Base-by-base conservation (phyloP, 1,140 invertebrate genomes). In the Heterodera carotae region DNA sequence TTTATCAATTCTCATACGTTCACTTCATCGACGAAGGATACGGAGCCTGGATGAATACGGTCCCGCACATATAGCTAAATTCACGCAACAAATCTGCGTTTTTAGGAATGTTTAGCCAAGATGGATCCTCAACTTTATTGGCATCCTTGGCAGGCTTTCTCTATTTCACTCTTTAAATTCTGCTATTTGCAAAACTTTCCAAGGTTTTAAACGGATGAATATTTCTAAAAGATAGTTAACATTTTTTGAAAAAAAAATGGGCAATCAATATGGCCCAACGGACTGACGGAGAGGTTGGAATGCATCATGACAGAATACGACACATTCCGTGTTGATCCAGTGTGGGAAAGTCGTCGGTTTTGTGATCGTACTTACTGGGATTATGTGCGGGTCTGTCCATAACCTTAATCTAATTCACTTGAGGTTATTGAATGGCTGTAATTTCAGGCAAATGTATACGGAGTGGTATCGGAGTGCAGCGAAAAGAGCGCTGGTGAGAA, bases 121-220 rank as follows among this genome's bases (percentile, higher is more conserved):
- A 79, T 79, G 79, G 78, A 79, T n/a, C 15, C 39, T 12, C 15
- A 36, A 53, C 60, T 79, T 12, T 79, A 64, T 8, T 36, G 34
- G 34, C 68, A 79, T 34, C 78, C 78, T 4, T 79, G 78, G 78
- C 78, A 79, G 69, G 78, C 78, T 6, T 71, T 79, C 48, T 79
- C 78, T 25, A 67, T 79, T 15, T 15, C 76, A 2, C 36, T 79
- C 10, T 79, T 79, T 48, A 78, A 78, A 56, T 67, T 68, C 18
- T 4, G n/a, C 33, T 5, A 76, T 43, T 15, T 56, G 12, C 48
- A 56, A 22, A 22, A 22, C 48, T 22, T 56, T 22, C 4, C 48
- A 56, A 56, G 22, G 48, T 56, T 18, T 22, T 56, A 43, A 8
- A 18, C 18, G 22, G 22, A 18, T 12, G 2, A 43, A 43, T n/a